Evolutionary conservation across 35 echinoderm and acorn worm genomes (phyloP).

Genomic region (Stichopus chloronotus): DNA sequence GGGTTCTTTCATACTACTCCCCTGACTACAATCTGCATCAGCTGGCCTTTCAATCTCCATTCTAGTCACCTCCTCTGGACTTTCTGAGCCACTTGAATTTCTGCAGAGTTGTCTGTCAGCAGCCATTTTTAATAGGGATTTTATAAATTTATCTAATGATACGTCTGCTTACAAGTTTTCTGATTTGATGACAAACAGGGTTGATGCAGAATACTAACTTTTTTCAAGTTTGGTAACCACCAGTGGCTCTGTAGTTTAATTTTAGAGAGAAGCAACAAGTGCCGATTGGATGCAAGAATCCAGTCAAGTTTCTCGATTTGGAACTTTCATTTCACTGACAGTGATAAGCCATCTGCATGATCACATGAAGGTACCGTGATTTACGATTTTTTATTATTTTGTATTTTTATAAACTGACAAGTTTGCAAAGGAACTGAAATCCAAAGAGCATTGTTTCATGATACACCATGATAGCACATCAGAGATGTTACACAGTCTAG

Average conservation of each 20-base stretch:
- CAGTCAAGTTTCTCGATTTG: background rate
- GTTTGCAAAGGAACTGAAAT: too few species aligned
- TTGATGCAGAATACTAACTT: background rate
- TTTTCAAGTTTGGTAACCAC: background rate
- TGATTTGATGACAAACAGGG: background rate
- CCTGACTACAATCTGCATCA: background rate
- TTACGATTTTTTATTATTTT: too few species aligned
- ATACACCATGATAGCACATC: background rate
- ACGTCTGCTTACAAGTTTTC: background rate
- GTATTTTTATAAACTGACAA: too few species aligned
- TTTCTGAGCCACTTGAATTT: constrained; percentile 54
- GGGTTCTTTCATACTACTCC: constrained; percentile 29
- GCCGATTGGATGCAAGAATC: background rate
- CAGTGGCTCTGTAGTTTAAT: background rate
- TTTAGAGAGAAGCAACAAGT: background rate
- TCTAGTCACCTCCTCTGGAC: constrained; percentile 51
- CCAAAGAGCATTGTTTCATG: background rate
- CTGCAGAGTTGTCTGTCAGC: constrained; percentile 47
- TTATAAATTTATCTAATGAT: background rate
- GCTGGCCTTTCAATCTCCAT: constrained; percentile 68
- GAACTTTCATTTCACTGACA: constrained; percentile 15
- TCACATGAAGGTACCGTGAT: background rate
- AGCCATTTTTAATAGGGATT: constrained; percentile 13
- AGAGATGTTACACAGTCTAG: background rate
- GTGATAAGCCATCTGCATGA: background rate